These are phyloP conservation scores for Parazoanthus darwini DNA, from an alignment of 92 coral and sea anemone species.

Conservation along the genomic window DNA sequence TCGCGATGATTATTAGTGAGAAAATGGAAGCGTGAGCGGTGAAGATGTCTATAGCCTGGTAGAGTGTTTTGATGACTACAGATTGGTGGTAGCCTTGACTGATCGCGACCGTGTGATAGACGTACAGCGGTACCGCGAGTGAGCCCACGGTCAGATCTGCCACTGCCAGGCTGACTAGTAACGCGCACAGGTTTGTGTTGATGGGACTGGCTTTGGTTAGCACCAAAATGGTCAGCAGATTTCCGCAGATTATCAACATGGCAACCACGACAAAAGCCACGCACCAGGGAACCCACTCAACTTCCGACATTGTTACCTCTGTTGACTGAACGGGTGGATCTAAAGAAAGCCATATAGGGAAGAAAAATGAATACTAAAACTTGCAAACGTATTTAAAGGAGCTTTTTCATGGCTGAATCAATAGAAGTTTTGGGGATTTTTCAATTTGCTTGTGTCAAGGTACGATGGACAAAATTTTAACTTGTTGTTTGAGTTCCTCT, in stretches of 20 bases:
- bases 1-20: constrained; percentile 28
- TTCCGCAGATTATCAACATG: constrained; percentile 29
- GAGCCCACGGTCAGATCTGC: constrained; percentile 42
- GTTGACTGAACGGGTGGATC: background rate
- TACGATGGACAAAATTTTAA: no score
- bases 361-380: background rate
- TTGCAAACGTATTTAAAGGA: background rate
- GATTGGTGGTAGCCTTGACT: background rate
- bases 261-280: constrained; percentile 23
- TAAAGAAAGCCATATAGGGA: background rate
- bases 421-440: no score
- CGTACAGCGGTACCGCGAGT: constrained; percentile 33
- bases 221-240: constrained; percentile 31
- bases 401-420: background rate
- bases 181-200: constrained; percentile 20
- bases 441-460: no score
- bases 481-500: no score
- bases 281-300: constrained; percentile 37
- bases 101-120: background rate
- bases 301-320: constrained; percentile 13
- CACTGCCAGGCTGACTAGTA: constrained; percentile 25
- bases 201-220: constrained; percentile 29
- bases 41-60: constrained; percentile 21
- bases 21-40: constrained; percentile 34
- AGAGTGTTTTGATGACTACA: background rate